Percentiles rank a stretch among this genome's conserved stretches.
phyloP scores from a whole-genome alignment of 2,113 vertebrate genomes.

The Leucopsar rothschildi region DNA sequence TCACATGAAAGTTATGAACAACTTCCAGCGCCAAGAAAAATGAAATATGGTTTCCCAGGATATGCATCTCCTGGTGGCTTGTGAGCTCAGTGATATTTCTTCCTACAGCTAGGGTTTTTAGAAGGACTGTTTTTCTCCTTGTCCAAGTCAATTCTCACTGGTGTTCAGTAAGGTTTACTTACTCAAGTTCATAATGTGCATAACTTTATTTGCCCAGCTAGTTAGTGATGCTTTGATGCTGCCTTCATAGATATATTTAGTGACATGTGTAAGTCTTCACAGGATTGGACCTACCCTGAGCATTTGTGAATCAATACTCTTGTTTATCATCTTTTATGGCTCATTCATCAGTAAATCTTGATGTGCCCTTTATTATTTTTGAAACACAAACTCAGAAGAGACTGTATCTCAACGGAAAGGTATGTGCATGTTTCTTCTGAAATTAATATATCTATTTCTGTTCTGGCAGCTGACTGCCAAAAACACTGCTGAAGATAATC shows the following conservation, averaged over 20 bases:
- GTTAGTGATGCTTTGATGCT: background rate
- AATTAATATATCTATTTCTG: background rate
- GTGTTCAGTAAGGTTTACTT: background rate
- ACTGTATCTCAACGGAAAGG: background rate
- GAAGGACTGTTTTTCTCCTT: background rate
- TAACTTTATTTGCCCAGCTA: background rate
- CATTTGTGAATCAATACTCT: background rate
- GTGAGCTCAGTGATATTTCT: background rate
- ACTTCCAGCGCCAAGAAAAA: background rate
- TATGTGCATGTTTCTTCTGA: background rate
- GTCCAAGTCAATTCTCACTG: background rate
- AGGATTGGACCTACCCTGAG: background rate
- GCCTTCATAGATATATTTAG: background rate
- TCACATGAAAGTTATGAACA: background rate
- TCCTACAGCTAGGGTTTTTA: background rate
- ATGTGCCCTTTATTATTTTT: background rate
- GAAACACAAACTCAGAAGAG: background rate
- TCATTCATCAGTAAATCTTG: background rate
- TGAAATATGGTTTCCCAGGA: background rate
- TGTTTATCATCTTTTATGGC: background rate
- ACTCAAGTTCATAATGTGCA: background rate
- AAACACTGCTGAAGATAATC: background rate
- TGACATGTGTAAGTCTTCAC: background rate
- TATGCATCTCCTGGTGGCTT: background rate
- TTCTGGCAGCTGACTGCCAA: background rate